phyloP scores from a whole-genome alignment of 2,797 vertebrate genomes.

The Fistularia tabacaria region DNA sequence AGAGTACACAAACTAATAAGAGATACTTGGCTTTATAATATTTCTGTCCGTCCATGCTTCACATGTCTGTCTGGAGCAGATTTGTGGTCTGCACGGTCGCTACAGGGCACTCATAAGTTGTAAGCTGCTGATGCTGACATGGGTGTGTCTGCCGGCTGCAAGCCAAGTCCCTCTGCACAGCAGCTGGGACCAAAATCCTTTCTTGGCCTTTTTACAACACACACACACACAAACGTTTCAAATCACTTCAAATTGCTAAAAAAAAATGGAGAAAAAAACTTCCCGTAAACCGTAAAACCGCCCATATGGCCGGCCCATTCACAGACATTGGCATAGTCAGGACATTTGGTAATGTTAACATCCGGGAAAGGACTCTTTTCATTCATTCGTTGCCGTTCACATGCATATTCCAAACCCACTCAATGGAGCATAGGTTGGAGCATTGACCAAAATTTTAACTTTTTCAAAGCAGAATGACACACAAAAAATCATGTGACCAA shows the following conservation, averaged over 20 bases:
- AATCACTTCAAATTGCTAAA: constrained; percentile 27
- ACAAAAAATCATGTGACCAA: too few relatives aligned
- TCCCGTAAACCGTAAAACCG: constrained; percentile 35
- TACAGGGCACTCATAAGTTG: constrained; percentile 41
- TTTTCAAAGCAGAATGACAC: too few relatives aligned
- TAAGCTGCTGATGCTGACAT: constrained; percentile 57
- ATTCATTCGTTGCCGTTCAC: too few relatives aligned
- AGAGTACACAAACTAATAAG: not conserved
- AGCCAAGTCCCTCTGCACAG: constrained; percentile 56
- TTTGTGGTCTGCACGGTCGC: constrained; percentile 30
- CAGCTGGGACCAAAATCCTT: constrained; percentile 71
- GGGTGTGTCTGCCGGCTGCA: constrained; percentile 59
- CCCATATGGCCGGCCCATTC: not conserved
- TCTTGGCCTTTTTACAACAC: constrained; percentile 56
- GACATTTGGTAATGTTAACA: not conserved
- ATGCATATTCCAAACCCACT: too few relatives aligned
- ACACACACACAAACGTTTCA: constrained; percentile 16
- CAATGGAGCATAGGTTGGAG: too few relatives aligned
- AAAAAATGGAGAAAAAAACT: constrained; percentile 36
- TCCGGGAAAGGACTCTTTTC: too few relatives aligned
- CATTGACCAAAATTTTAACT: too few relatives aligned
- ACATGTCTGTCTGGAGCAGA: constrained; percentile 26
- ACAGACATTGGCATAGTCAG: too few relatives aligned
- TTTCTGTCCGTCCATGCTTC: not conserved
- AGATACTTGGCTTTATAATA: not conserved